Conservation (phyloP, 2,113 vertebrate species). For the Cavia aperea region DNA sequence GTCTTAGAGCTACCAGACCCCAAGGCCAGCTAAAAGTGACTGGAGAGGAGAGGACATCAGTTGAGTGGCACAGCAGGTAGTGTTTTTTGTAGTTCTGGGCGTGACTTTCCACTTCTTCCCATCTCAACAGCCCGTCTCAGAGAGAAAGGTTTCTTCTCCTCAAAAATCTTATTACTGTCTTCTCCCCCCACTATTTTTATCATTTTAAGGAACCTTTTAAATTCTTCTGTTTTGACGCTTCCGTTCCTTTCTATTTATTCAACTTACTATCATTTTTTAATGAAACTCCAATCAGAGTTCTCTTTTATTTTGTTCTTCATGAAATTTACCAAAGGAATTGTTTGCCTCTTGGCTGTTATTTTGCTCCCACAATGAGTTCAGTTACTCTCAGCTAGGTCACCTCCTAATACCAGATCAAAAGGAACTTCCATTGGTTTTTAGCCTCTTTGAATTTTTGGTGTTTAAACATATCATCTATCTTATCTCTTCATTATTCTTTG, state of each 20-base stretch:
- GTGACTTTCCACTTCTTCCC: background rate
- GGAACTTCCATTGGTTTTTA: background rate
- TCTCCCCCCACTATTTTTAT: background rate
- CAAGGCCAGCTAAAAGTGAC: background rate
- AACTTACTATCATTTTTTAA: background rate
- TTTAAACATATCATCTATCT: background rate
- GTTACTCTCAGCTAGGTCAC: background rate
- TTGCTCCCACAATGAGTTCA: background rate
- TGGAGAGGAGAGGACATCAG: background rate
- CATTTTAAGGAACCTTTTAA: background rate
- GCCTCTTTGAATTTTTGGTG: background rate
- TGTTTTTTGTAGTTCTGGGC: background rate
- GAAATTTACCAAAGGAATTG: background rate
- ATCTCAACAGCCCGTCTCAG: background rate
- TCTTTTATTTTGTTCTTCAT: background rate
- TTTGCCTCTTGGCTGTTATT: background rate
- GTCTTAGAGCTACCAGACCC: background rate
- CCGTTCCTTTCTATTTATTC: background rate
- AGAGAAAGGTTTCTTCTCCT: background rate
- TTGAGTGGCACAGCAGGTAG: background rate
- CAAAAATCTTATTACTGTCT: background rate
- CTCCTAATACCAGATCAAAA: background rate
- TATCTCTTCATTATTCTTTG: background rate
- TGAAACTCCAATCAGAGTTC: background rate
- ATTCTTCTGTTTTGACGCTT: background rate